These are phyloP conservation scores for Emys orbicularis DNA, from an alignment of 2,797 vertebrate genomes.

Conservation along the genomic window DNA sequence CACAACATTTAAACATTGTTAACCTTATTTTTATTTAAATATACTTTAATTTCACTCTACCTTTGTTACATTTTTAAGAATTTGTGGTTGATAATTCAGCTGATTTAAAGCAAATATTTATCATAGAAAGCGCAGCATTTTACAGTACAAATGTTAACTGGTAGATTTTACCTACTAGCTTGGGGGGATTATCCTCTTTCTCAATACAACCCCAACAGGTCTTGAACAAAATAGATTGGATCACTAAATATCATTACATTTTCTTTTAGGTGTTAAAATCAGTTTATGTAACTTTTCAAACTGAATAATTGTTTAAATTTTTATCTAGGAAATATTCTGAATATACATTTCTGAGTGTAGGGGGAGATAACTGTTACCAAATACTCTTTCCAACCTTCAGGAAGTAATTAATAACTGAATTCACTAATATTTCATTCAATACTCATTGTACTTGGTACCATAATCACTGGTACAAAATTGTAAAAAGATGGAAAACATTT, in stretches of 20 bases:
- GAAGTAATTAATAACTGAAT: constrained; percentile 53
- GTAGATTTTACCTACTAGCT: not conserved
- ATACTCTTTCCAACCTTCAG: constrained; percentile 59
- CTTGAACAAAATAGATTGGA: not conserved
- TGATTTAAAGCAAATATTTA: not conserved
- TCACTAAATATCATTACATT: not conserved
- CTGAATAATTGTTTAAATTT: constrained; percentile 33
- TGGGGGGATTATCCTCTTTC: not conserved
- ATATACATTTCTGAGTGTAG: constrained; percentile 13
- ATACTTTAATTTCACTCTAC: constrained; percentile 27
- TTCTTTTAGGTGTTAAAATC: constrained; percentile 32
- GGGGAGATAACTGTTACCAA: constrained; percentile 55
- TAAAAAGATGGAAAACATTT: constrained; percentile 58
- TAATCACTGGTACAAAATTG: constrained; percentile 47
- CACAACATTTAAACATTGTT: constrained; percentile 53
- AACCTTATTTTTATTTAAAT: not conserved
- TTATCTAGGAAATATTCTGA: constrained; percentile 39
- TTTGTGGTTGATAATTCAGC: constrained; percentile 37
- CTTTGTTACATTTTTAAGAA: not conserved
- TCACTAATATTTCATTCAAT: constrained; percentile 38
- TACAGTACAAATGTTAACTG: not conserved
- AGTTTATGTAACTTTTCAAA: constrained; percentile 64
- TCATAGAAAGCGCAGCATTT: constrained; percentile 17
- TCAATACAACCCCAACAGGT: not conserved
- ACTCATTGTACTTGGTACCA: constrained; percentile 44